Evolutionary conservation across 2,113 vertebrate genomes (phyloP).

Genomic region (Calyptommatus sinebrachiatus): DNA sequence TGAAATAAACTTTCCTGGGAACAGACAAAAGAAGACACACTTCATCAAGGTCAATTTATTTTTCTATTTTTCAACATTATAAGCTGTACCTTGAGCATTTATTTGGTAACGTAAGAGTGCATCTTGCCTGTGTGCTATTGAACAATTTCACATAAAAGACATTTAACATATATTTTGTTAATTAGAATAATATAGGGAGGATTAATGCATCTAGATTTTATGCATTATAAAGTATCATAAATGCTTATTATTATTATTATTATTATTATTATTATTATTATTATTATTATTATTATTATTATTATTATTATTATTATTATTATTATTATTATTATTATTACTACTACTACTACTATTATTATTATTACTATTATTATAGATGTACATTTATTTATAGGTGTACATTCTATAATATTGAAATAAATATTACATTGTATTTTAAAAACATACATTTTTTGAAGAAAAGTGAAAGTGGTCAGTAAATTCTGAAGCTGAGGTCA

Average conservation of each 20-base stretch:
- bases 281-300: slow-evolving; percentile 10
- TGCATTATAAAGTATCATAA: slow-evolving; percentile 31
- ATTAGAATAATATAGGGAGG: slow-evolving; percentile 49
- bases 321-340: neutral
- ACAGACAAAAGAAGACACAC: slow-evolving; percentile 84
- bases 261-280: neutral
- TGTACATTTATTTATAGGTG: neutral
- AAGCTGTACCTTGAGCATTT: slow-evolving; percentile 76
- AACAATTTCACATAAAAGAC: slow-evolving; percentile 48
- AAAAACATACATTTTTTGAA: neutral
- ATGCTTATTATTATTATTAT: slow-evolving; percentile 1
- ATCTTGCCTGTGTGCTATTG: slow-evolving; percentile 43
- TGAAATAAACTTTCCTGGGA: slow-evolving; percentile 82
- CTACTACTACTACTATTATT: neutral
- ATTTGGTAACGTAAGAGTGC: slow-evolving; percentile 63
- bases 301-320: neutral
- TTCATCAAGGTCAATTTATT: slow-evolving; percentile 87
- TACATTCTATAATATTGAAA: neutral
- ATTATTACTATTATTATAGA: neutral
- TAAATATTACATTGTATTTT: neutral
- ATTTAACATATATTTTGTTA: slow-evolving; percentile 22
- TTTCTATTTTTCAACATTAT: slow-evolving; percentile 84
- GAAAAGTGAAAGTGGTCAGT: slow-evolving; percentile 1
- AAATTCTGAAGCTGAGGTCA: neutral
- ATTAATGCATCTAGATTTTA: slow-evolving; percentile 11